Conservation (phyloP, 1,140 invertebrate genomes). For the Drosophila pandora region DNA sequence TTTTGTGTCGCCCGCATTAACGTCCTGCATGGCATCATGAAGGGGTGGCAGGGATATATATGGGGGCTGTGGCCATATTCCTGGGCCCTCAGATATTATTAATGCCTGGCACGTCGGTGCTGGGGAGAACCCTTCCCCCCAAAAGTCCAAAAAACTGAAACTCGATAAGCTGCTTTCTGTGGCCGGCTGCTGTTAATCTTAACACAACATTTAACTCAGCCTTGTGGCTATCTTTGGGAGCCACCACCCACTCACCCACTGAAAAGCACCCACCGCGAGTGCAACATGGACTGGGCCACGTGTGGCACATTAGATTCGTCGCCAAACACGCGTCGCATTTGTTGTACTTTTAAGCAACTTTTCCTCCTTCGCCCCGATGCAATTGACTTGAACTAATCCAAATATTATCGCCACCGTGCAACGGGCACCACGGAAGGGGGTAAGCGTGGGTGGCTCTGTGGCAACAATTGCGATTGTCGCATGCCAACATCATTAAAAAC, state of each 20-base stretch:
- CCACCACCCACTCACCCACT: constrained; percentile 34
- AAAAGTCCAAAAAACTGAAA: constrained; percentile 29
- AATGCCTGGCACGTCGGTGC: constrained; percentile 66
- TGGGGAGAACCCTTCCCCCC: constrained; percentile 54
- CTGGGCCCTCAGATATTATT: constrained; percentile 31
- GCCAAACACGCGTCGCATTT: constrained; percentile 66
- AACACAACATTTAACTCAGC: constrained; percentile 80
- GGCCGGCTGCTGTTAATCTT: constrained; percentile 75
- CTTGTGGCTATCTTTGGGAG: constrained; percentile 54
- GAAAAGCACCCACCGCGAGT: constrained; percentile 53
- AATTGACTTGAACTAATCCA: constrained; percentile 83
- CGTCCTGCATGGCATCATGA: constrained; percentile 3
- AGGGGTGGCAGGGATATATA: constrained; percentile 16
- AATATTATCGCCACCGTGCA: constrained; percentile 76
- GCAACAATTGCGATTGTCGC: constrained; percentile 50
- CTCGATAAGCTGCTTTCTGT: constrained; percentile 74
- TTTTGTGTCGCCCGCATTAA: constrained; percentile 66
- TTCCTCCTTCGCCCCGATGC: constrained; percentile 54
- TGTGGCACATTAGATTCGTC: constrained; percentile 80
- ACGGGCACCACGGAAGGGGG: constrained; percentile 40
- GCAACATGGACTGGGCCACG: constrained; percentile 55
- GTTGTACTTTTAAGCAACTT: constrained; percentile 27
- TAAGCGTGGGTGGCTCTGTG: constrained; percentile 24
- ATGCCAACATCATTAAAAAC: constrained; percentile 78
- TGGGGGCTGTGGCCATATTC: constrained; percentile 7